Evolutionary conservation across 2,797 vertebrate genomes (phyloP), one percentile per base, ranked within the genome.

Genomic region (Enteromius radiatus): DNA sequence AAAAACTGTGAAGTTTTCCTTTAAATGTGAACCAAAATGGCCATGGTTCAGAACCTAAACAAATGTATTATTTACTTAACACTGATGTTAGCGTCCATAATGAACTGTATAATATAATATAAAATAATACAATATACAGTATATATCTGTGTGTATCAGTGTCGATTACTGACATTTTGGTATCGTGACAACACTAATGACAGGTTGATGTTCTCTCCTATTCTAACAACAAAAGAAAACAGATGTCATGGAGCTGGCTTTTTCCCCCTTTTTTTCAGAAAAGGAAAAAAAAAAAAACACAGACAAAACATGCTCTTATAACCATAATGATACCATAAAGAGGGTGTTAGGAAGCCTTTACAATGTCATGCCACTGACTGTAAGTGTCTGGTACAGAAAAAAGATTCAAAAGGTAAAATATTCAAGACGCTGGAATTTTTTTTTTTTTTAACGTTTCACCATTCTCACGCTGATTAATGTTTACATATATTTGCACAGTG

Each of bases 191-290:
- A 47, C 36, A 47, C 59, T 77, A 45, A 84, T 85, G 54, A 78
- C 76, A 70, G 31, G 76, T 54, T 81, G 67, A 19, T 36, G 36
- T 63, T 69, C 78, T 76, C 80, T 67, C 78, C 38, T 67, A 7
- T 80, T 61, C 61, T 82, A 81, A 86, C 79, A 70, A 83, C 76
- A 85, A 59, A 84, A 84, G 77, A 78, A 86, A 87, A 84, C 87
- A 85, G 86, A 87, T 86, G 86, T 81, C 45, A 74, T 12, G 38
- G 41, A 26, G 63, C 61, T 41, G 68, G 69, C 76, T 84, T 76
- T 54, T 54, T 1, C 41, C 10, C 10, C 41, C 11, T 9, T 54
- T 54, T 10, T 52, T 52, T 21, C 49, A 54, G 76, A 82, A 68
- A 61, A 82, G 63, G 63, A 70, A 45, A 31, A 56, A 74, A 67